Conservation (phyloP, 1,140 invertebrate genomes). For the Geopemphigus sp. region DNA sequence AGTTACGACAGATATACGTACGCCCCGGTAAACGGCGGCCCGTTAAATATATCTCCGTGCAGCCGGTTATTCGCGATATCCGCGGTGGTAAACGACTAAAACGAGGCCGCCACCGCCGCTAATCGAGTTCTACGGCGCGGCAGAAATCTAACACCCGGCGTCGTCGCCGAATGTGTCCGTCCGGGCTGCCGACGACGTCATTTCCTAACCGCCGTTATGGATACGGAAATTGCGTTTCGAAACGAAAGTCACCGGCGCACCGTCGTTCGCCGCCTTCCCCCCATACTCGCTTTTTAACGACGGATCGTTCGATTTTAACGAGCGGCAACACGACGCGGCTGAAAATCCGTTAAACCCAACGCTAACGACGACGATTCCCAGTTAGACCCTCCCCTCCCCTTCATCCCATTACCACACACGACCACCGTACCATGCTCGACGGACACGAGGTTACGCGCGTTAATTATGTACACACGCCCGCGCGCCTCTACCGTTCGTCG, state of each 20-base stretch:
- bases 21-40: too few relatives aligned
- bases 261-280: neutral
- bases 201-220: conserved; percentile 26
- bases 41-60: too few relatives aligned
- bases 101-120: too few relatives aligned
- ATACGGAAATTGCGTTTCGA: conserved; percentile 41
- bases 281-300: conserved; percentile 5
- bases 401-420: too few relatives aligned
- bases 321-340: neutral
- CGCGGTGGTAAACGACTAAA: too few relatives aligned
- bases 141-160: neutral
- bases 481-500: too few relatives aligned
- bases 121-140: too few relatives aligned
- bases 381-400: too few relatives aligned
- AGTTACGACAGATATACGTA: too few relatives aligned
- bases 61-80: too few relatives aligned
- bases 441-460: too few relatives aligned
- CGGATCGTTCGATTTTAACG: conserved; percentile 33
- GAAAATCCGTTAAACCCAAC: neutral
- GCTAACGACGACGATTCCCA: neutral
- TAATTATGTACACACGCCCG: conserved; percentile 16
- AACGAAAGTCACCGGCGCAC: conserved; percentile 15
- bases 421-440: too few relatives aligned
- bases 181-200: conserved; percentile 13
- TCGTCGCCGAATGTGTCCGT: neutral